Evolutionary conservation across 2,888 invertebrate genomes (phyloP).

Genomic region (Hydrotaea diabolus): DNA sequence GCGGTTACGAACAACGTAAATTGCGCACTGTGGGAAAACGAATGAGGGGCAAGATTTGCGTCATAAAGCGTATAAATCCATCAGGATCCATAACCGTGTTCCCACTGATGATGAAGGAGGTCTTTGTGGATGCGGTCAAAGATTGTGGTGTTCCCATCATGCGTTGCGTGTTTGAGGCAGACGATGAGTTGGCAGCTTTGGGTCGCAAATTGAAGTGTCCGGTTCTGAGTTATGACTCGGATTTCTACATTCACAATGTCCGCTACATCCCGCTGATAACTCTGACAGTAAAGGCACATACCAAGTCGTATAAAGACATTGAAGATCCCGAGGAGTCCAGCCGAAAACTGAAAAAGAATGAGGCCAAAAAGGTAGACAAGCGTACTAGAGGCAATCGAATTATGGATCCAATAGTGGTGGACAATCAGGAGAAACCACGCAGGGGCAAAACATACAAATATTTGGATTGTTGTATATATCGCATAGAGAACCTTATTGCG

Average conservation of each 20-base stretch:
- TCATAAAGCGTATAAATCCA: constrained; percentile 83
- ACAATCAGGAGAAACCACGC: constrained; percentile 66
- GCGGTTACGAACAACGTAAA: constrained; percentile 88
- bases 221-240: constrained; percentile 95
- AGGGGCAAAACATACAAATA: constrained; percentile 76
- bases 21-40: constrained; percentile 85
- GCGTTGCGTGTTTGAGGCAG: constrained; percentile 93
- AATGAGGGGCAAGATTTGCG: constrained; percentile 83
- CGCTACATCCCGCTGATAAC: constrained; percentile 90
- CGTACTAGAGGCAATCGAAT: constrained; percentile 74
- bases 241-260: constrained; percentile 94
- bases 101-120: constrained; percentile 88
- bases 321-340: constrained; percentile 43
- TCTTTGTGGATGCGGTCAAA: constrained; percentile 86
- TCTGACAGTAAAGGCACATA: constrained; percentile 82
- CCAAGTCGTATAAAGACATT: constrained; percentile 68
- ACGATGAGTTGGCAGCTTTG: constrained; percentile 91
- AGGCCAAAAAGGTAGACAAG: constrained; percentile 77
- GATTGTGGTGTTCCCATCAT: constrained; percentile 86
- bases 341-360: constrained; percentile 71
- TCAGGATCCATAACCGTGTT: constrained; percentile 84
- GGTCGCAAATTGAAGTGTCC: constrained; percentile 91
- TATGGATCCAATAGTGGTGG: constrained; percentile 69
- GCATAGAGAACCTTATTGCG: constrained; percentile 85
- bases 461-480: constrained; percentile 87